Evolutionary conservation across 2,888 invertebrate genomes (phyloP), one percentile per base, ranked within the genome.

Genomic region (Myopa tessellatipennis): DNA sequence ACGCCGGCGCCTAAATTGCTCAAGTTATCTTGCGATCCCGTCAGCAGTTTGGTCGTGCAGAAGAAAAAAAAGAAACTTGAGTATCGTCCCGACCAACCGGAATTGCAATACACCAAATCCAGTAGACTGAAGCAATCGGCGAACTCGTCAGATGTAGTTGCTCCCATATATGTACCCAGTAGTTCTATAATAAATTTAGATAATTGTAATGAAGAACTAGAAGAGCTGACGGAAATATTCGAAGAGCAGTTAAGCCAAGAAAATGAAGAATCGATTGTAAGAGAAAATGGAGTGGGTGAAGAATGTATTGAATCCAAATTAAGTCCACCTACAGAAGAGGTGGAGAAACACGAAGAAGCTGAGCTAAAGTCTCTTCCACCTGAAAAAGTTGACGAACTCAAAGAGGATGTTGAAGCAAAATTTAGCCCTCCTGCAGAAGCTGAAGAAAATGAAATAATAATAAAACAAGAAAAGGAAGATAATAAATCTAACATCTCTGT

Each of bases 81-180:
- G 80, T 90, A 90, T 80, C 85, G 88, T 74, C 89, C 89, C 0
- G 88, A 87, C n/a, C 87, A 89, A 69, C 88, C 89, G 6, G 87
- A 83, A 12, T 82, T 89, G 4, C 85, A 88, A n/a, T 8, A 75
- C 18, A 68, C 40, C 10, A 69, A 55, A 40, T 69, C 68, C 2
- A 68, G 75, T 36, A 68, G 60, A 45, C 26, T 12, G 40, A 65
- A 45, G n/a, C n/a, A 52, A 16, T 67, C 72, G 79, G 45, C 63
- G 78, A 72, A 65, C 61, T 77, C 70, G 70, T 14, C 76, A 2
- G 80, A 80, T 40, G 50, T 70, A 3, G 79, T 80, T 26, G 87
- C 83, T 0, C 89, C 89, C 4, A 84, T 85, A n/a, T 89, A 89
- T 82, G 87, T 88, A 16, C 89, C 89, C 14, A 58, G 40, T 61